A percentile compares a stretch with the other conserved stretches of the same genome.
Conservation (phyloP, 2,888 invertebrate genomes). For the Erannis defoliaria region DNA sequence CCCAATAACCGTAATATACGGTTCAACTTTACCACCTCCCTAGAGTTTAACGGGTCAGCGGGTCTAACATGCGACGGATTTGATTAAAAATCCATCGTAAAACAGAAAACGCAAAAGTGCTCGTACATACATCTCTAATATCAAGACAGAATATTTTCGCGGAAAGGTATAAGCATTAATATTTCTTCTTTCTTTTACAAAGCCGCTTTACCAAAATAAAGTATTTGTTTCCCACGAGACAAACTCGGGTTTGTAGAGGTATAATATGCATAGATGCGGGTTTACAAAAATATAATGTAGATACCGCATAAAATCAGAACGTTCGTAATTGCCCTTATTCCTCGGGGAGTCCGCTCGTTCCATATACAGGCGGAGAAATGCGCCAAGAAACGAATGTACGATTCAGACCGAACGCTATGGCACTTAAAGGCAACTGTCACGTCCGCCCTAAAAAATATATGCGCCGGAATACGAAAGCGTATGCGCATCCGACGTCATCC, state of each 20-base stretch:
- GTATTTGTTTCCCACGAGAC: slow-evolving; percentile 39
- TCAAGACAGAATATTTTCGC: slow-evolving; percentile 21
- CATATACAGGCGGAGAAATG: slow-evolving; percentile 40
- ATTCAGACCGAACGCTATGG: no score
- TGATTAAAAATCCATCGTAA: slow-evolving; percentile 53
- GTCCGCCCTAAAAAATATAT: no score
- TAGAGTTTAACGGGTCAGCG: slow-evolving; percentile 49
- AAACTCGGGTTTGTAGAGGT: slow-evolving; percentile 24
- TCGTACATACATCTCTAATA: slow-evolving; percentile 29
- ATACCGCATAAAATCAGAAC: slow-evolving; percentile 47
- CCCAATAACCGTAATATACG: slow-evolving; percentile 49
- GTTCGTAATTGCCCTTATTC: slow-evolving; percentile 50
- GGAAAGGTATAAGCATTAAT: slow-evolving; percentile 35
- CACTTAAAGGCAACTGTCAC: no score
- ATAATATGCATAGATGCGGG: slow-evolving; percentile 32
- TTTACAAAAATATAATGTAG: slow-evolving; percentile 24
- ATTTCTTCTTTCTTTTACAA: slow-evolving; percentile 35
- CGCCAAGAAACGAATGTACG: slow-evolving; percentile 47
- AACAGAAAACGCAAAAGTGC: slow-evolving; percentile 39
- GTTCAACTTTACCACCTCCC: slow-evolving; percentile 51
- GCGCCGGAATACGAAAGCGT: no score
- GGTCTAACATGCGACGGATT: slow-evolving; percentile 50
- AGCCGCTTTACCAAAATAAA: slow-evolving; percentile 39
- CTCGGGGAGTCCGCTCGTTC: slow-evolving; percentile 40
- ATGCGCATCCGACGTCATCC: no score